These are phyloP conservation scores for Empidonax traillii DNA, from an alignment of 2,113 vertebrate genomes.

Conservation along the genomic window DNA sequence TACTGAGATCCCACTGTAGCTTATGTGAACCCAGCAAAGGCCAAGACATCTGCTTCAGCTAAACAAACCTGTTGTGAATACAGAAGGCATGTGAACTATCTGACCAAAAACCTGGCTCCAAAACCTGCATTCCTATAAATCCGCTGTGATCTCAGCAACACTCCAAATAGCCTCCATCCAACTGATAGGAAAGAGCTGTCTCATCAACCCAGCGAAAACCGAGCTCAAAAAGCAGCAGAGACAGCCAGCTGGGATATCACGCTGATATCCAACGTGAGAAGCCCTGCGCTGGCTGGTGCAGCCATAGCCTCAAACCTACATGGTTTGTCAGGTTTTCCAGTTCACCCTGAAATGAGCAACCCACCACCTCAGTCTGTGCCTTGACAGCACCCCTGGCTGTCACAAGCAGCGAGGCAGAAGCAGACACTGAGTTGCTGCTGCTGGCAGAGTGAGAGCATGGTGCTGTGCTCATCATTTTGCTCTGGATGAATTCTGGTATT, in stretches of 20 bases:
- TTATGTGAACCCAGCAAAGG: background rate
- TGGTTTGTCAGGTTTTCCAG: background rate
- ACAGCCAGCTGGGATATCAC: accelerated
- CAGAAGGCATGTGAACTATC: slow-evolving; percentile 7
- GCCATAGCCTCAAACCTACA: accelerated
- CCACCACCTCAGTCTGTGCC: accelerated
- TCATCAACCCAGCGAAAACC: background rate
- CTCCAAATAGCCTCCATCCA: background rate
- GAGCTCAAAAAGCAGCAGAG: background rate
- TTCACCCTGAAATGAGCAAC: background rate
- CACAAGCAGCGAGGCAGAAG: background rate
- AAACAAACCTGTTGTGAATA: background rate
- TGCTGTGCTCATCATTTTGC: background rate
- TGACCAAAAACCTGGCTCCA: background rate
- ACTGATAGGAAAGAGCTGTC: background rate
- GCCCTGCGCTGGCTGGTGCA: too few species aligned
- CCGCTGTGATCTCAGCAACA: background rate
- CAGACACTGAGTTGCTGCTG: background rate
- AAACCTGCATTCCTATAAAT: background rate
- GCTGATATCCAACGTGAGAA: background rate
- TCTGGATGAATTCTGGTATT: background rate
- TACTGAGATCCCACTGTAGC: background rate
- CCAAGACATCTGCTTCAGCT: slow-evolving; percentile 13
- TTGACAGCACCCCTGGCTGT: background rate
- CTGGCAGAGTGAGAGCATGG: background rate